Conservation (phyloP, 2,888 invertebrate species). For the Philhelius pedissequus region DNA sequence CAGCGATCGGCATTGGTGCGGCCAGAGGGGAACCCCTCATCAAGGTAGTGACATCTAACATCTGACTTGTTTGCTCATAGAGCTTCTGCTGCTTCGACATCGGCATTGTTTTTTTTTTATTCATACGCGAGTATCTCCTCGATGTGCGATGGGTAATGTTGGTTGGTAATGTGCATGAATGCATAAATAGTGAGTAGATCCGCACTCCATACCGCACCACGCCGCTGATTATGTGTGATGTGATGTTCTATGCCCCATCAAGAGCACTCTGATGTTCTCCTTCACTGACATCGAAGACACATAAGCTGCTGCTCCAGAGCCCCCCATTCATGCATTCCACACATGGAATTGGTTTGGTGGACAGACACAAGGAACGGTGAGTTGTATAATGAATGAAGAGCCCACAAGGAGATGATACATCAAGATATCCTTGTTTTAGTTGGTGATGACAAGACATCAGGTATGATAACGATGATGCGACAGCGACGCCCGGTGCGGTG, state of each 20-base stretch:
- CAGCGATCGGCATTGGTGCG: not conserved
- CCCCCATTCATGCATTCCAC: conserved; percentile 49
- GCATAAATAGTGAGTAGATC: conserved; percentile 56
- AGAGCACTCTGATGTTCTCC: conserved; percentile 49
- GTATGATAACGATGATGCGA: not conserved
- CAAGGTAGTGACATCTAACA: conserved; percentile 66
- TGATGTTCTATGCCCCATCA: conserved; percentile 39
- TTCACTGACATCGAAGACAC: conserved; percentile 30
- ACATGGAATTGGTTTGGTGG: conserved; percentile 30
- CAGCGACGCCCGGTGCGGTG: too few species aligned
- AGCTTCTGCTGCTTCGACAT: conserved; percentile 5
- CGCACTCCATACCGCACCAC: not conserved
- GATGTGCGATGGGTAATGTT: conserved; percentile 8
- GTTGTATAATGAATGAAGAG: conserved; percentile 50
- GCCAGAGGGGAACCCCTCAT: conserved; percentile 25
- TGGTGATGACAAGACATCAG: conserved; percentile 61
- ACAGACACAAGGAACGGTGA: conserved; percentile 44
- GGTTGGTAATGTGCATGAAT: conserved; percentile 32
- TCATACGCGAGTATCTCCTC: too few species aligned
- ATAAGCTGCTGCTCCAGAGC: not conserved
- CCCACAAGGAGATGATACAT: conserved; percentile 26
- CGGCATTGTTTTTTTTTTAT: too few species aligned
- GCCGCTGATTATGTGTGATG: conserved; percentile 26
- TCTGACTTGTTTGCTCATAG: conserved; percentile 59
- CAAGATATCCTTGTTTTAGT: conserved; percentile 64